These are phyloP conservation scores for Phalloptychus januarius DNA, from an alignment of 2,797 vertebrate species.

Conservation along the genomic window DNA sequence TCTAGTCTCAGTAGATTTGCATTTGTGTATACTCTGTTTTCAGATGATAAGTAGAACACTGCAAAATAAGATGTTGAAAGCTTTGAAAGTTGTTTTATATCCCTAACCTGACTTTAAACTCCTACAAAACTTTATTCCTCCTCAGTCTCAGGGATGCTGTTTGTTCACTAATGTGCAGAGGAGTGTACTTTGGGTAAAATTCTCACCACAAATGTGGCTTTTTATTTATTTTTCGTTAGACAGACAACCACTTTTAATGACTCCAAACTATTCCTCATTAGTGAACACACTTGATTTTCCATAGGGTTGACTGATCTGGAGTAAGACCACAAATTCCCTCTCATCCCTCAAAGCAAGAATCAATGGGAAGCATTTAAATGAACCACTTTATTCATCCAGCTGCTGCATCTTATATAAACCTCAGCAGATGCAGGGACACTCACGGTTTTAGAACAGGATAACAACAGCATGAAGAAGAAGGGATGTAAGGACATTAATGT, in stretches of 20 bases:
- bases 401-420: constrained; percentile 66
- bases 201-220: not conserved
- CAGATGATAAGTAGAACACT: not conserved
- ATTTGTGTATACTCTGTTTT: not conserved
- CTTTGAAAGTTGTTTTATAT: not conserved
- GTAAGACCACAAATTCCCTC: constrained; percentile 35
- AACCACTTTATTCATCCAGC: constrained; percentile 39
- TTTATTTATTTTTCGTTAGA: constrained; percentile 7
- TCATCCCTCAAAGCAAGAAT: constrained; percentile 58
- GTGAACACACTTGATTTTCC: constrained; percentile 15
- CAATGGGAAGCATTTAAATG: constrained; percentile 55
- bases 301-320: constrained; percentile 16
- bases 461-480: constrained; percentile 49
- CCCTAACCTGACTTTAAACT: not conserved
- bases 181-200: not conserved
- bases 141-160: not conserved
- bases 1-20: not conserved
- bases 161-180: not conserved
- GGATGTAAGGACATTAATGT: constrained; percentile 56
- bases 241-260: constrained; percentile 9
- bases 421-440: constrained; percentile 65
- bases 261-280: not conserved
- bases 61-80: not conserved
- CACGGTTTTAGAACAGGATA: constrained; percentile 47
- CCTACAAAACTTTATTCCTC: not conserved